Conservation (phyloP, 2,797 vertebrate genomes). For the Tympanoctomys barrerae region DNA sequence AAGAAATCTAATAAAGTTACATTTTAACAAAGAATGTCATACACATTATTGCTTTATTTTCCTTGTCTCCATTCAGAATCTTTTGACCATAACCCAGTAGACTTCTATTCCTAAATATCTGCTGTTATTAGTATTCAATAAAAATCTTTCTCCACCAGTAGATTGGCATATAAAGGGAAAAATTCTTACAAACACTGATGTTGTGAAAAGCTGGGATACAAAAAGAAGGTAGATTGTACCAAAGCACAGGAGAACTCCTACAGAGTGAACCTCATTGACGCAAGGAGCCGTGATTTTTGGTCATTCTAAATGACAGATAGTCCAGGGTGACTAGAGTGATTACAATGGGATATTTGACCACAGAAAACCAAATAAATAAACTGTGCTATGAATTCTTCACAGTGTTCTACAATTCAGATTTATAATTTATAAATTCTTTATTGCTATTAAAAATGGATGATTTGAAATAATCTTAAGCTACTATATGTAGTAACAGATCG, state of each 20-base stretch:
- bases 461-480: constrained; percentile 75
- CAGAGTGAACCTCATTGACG: constrained; percentile 63
- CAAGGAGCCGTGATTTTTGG: not conserved
- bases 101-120: not conserved
- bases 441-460: constrained; percentile 71
- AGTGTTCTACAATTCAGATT: constrained; percentile 67
- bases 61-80: constrained; percentile 37
- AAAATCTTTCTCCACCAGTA: constrained; percentile 51
- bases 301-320: constrained; percentile 57
- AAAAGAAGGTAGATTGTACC: not conserved
- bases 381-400: constrained; percentile 67
- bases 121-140: constrained; percentile 28
- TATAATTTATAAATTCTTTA: constrained; percentile 71
- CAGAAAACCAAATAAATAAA: constrained; percentile 71
- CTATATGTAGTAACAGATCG: constrained; percentile 10
- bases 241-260: constrained; percentile 57
- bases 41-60: constrained; percentile 70
- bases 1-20: not conserved
- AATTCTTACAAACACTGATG: constrained; percentile 73
- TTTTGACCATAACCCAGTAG: not conserved
- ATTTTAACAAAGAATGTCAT: constrained; percentile 55
- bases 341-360: constrained; percentile 49
- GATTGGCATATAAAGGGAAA: constrained; percentile 28
- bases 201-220: constrained; percentile 55
- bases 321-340: constrained; percentile 27